A percentile compares a stretch with the other conserved stretches of the same genome.
These are phyloP conservation scores for Atopsyche davidsoni DNA, from an alignment of 1,140 invertebrate species.

Conservation along the genomic window DNA sequence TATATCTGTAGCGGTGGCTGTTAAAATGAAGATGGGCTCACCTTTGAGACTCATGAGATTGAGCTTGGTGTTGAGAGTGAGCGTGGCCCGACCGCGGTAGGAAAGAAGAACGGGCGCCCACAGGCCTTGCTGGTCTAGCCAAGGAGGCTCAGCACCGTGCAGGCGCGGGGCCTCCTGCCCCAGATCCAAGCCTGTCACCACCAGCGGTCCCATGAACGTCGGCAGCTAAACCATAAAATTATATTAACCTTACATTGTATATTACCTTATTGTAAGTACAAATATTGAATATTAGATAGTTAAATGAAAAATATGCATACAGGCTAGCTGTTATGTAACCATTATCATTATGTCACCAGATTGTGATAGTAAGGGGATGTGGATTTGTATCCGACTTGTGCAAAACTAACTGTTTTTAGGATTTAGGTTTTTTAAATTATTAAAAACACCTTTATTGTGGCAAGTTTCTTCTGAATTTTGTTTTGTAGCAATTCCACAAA, in stretches of 20 bases:
- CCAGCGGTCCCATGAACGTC: slow-evolving; percentile 44
- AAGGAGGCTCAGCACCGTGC: slow-evolving; percentile 64
- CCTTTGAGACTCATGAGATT: slow-evolving; percentile 84
- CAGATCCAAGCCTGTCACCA: slow-evolving; percentile 41
- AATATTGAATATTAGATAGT: background rate
- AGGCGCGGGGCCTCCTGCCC: slow-evolving; percentile 59
- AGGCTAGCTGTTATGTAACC: background rate
- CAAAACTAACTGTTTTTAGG: no score
- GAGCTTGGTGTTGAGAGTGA: slow-evolving; percentile 92
- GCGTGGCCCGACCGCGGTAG: slow-evolving; percentile 80
- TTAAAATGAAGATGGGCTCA: background rate
- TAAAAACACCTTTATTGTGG: slow-evolving; percentile 41
- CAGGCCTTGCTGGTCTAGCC: slow-evolving; percentile 78
- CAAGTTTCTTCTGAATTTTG: slow-evolving; percentile 44
- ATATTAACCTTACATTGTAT: background rate
- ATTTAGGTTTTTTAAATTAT: background rate
- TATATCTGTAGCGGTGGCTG: no score
- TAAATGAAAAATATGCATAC: background rate
- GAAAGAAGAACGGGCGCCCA: slow-evolving; percentile 90
- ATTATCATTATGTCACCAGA: background rate
- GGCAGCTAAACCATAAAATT: slow-evolving; percentile 34
- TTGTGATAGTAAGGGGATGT: no score
- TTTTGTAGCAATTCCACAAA: slow-evolving; percentile 39
- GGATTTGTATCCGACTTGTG: no score
- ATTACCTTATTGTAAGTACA: no score